Base-by-base conservation (phyloP, 2,888 invertebrate genomes). In the Pollenia griseotomentosa region DNA sequence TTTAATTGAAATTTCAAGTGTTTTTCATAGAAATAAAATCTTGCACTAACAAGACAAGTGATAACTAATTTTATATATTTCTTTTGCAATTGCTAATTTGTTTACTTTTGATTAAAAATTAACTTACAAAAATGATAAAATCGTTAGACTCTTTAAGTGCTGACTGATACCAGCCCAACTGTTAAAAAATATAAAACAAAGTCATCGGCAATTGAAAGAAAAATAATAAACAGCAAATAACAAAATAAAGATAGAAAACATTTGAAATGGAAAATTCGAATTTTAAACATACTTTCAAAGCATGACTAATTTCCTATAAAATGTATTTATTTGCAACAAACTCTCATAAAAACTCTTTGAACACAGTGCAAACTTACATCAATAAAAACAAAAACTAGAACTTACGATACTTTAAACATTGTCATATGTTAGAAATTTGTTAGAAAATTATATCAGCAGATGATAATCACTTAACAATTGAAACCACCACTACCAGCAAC, bases 201-300 rank as follows among this genome's bases (percentile, higher is more conserved):
- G 65, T 44, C 48, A 42, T 66, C 68, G 23, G n/a, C 51, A 44
- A 68, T 77, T 46, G 16, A 61, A 82, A 19, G 70, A 51, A 10
- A 14, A 53, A 33, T 33, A 42, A 51, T 2, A 66, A 8, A 57
- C 57, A 63, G 23, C 10, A 23, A 57, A 19, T 16, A 68, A 46
- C 7, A 46, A 55, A 48, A 46, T 11, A 33, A 40, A 33, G 12
- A 33, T 23, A 23, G n/a, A 57, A 73, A 63, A 14, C n/a, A 79
- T 44, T 51, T 23, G 51, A 42, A 53, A 44, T 65, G 19, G 12
- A 46, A 57, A 81, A 74, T 55, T 68, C 23, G 87, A 89, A 90
- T 91, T 92, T 90, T 91, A 89, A 91, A 90, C 92, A 92, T 91
- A 91, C 90, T 92, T 92, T 89, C 74, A 88, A 86, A 83, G 81